phyloP scores from a whole-genome alignment of 2,113 vertebrate genomes.

The Mastomys natalensis region DNA sequence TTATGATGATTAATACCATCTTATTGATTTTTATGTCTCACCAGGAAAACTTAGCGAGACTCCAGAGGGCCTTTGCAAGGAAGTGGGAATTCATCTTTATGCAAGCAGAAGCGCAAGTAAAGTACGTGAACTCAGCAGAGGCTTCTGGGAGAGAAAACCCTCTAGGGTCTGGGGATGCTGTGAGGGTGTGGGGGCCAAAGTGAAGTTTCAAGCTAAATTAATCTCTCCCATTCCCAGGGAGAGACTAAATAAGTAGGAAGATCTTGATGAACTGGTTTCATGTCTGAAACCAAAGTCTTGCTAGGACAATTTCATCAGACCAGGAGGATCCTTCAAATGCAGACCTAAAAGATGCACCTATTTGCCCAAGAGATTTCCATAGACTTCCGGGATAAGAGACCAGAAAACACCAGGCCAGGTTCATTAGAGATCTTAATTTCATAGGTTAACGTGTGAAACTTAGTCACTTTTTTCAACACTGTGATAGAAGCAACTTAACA shows the following conservation, averaged over 20 bases:
- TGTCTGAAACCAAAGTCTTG: not conserved
- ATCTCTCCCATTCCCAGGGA: not conserved
- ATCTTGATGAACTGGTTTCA: not conserved
- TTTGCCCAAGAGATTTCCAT: not conserved
- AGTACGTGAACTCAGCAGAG: constrained; percentile 89
- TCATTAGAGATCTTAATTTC: not conserved
- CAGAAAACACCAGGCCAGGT: not conserved
- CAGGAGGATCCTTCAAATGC: not conserved
- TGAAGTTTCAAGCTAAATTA: not conserved
- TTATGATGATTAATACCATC: constrained; percentile 65
- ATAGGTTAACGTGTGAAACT: not conserved
- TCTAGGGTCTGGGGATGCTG: not conserved
- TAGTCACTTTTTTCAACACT: not conserved
- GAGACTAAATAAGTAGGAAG: not conserved
- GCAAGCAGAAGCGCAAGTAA: constrained; percentile 99
- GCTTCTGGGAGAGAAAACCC: not conserved
- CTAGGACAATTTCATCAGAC: not conserved
- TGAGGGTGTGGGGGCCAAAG: not conserved
- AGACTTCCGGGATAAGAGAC: not conserved
- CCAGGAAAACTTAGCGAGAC: constrained; percentile 96
- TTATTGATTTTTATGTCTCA: constrained; percentile 80
- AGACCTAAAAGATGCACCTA: not conserved
- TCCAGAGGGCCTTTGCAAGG: constrained; percentile 96
- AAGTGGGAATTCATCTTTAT: constrained; percentile 99
- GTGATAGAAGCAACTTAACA: not conserved